These are phyloP conservation scores for Phalanger gymnotis DNA, from an alignment of 2,797 vertebrate species.

Conservation along the genomic window DNA sequence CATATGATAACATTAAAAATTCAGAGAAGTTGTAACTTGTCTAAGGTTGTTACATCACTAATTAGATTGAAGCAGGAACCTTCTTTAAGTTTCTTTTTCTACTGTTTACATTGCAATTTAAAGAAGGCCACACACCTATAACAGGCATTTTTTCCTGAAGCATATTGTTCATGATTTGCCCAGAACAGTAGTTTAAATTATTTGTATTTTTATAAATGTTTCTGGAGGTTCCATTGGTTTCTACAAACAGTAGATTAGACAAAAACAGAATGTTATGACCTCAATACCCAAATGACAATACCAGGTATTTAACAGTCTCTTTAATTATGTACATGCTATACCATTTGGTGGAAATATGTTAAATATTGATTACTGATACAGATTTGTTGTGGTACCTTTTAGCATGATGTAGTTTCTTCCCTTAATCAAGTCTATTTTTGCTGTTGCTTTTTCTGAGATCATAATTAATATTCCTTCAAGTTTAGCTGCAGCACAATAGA, in stretches of 20 bases:
- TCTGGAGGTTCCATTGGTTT: not conserved
- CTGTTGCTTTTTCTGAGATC: not conserved
- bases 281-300: not conserved
- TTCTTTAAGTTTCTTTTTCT: not conserved
- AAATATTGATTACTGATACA: not conserved
- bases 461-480: not conserved
- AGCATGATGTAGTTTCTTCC: not conserved
- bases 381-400: not conserved
- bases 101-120: not conserved
- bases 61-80: not conserved
- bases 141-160: slow-evolving; percentile 22
- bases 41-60: not conserved
- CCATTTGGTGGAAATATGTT: not conserved
- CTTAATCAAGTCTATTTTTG: not conserved
- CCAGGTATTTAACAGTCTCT: not conserved
- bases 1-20: not conserved
- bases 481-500: not conserved
- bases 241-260: not conserved
- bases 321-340: not conserved
- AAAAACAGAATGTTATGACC: not conserved
- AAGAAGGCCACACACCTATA: not conserved
- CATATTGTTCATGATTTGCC: not conserved
- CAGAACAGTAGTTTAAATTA: not conserved
- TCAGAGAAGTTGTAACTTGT: not conserved
- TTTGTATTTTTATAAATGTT: not conserved